Evolutionary conservation across 2,113 vertebrate species (phyloP), one percentile per base, ranked within the genome.

Genomic region (Stictonetta naevosa): DNA sequence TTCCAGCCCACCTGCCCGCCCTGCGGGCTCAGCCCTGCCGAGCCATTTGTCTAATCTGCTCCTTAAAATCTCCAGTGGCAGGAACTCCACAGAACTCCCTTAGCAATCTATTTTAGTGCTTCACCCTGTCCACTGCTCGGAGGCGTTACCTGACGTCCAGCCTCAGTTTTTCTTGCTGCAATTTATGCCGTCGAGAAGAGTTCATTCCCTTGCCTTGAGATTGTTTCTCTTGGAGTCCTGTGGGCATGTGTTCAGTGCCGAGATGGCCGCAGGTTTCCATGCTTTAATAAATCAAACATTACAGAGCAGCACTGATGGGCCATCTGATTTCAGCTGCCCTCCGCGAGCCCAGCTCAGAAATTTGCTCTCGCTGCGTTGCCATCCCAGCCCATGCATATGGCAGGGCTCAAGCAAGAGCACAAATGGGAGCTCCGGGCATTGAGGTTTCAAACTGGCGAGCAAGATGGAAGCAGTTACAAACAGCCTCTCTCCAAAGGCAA

Each of bases 121-220:
- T 75, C 86, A 44, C 95, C 95, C 78, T 95, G 95, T 95, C 94
- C 92, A 95, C 94, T 72, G 83, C 63, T 95, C 94, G 72, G 66
- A 88, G 56, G 53, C 4, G 25, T 78, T 96, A 92, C 95, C 93
- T 22, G 4, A 82, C 95, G 95, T 96, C 94, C 94, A 81, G 94
- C 77, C 89, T 84, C 94, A 36, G 82, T 95, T 93, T 82, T 96
- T 95, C 95, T 96, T 88, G 68, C 88, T 83, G 69, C 83, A 81
- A 78, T 95, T 96, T 67, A 34, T 64, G 86, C 91, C 34, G 55
- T 78, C 68, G 67, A 75, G 91, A 31, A n/a, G 89, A 88, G 88
- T 90, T 92, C 86, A 81, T 83, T 96, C 22, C 83, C 78, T 44
- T 53, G 50, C 90, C 76, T 31, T 33, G 90, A 74, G 90, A 84